Evolutionary conservation across 1,140 invertebrate species (phyloP), one percentile per base, ranked within the genome.

Genomic region (Drosophila punjabiensis): DNA sequence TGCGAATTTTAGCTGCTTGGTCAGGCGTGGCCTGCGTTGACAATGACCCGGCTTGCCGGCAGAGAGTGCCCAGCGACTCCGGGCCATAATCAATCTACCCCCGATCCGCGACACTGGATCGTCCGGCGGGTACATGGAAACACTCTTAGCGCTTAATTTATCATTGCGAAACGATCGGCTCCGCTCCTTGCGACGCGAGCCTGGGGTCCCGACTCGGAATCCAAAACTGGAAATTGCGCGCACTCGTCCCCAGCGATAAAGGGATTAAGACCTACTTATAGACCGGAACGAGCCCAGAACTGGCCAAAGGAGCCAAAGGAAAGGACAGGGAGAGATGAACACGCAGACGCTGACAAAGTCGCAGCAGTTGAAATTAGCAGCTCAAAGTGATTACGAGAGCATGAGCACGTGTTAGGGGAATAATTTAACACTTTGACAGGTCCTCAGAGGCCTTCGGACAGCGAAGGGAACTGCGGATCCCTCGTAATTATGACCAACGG

Each of bases 71-170:
- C 48, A 28, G 48, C 45, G 30, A 59, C 24, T 52, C 35, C 59
- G 63, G 81, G 37, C 37, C 67, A 92, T 77, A 92, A 92, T 92
- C 91, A 92, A 92, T 92, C 84, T 92, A 83, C 81, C 71, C 76
- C 68, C 74, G 68, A 61, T 62, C 71, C 66, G 52, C 80, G 91
- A 87, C 91, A 92, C 71, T 84, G 91, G 91, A 92, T 91, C 92
- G 91, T 91, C 91, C 82, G 78, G 67, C 73, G 64, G 75, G 78
- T 91, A 92, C 91, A 92, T 81, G 91, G 59, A 92, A 92, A 92
- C 45, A 91, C 87, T 92, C 87, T 92, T 92, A 92, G 91, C 80
- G 82, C 81, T 89, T 92, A 92, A 92, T 92, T 92, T 91, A 92
- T 92, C 91, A 92, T 91, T 91, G 91, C 91, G 75, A 89, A 89